Evolutionary conservation across 1,140 invertebrate genomes (phyloP), one percentile per base, ranked within the genome.

Genomic region (Papilio machaon): DNA sequence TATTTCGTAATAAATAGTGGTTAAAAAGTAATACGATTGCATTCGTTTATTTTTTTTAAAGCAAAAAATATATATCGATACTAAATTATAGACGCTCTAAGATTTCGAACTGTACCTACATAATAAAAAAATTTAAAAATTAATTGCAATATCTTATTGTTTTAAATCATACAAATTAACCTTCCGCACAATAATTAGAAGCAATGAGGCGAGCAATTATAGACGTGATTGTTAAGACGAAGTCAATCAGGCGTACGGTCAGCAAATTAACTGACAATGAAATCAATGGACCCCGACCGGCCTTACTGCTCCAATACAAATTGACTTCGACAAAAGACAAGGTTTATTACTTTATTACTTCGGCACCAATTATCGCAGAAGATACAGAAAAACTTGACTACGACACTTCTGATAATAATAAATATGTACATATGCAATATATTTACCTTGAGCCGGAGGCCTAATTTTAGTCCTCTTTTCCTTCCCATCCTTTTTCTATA

Each of bases 251-350:
- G 23, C 64, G 64, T 35, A 67, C 64, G 64, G 64, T 67, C 64
- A 67, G 64, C 64, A 35, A 67, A 67, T 67, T 67, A 67, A 67
- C 64, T 67, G 64, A 67, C 64, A 67, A 67, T 67, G 64, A 67
- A 67, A 67, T 67, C 64, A 67, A 67, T 67, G 64, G 30, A 35
- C 64, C 64, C 17, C 60, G 11, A 10, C 64, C 23, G 23, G 64
- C 4, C 64, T 67, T 67, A 67, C 23, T 67, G 64, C 15, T 67
- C 64, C 23, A 67, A 67, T 30, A 67, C 30, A 67, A 67, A 67
- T 67, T 67, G 64, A 67, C 64, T 67, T 67, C 30, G 64, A 67
- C 30, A 67, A 67, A 67, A 67, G 23, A 67, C 64, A 67, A 38
- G 11, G 2, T 67, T 35, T 67, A 15, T 67, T 67, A 67, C 2